Evolutionary conservation across 2,797 vertebrate genomes (phyloP), one percentile per base, ranked within the genome.

Genomic region (Synaphobranchus kaupii): DNA sequence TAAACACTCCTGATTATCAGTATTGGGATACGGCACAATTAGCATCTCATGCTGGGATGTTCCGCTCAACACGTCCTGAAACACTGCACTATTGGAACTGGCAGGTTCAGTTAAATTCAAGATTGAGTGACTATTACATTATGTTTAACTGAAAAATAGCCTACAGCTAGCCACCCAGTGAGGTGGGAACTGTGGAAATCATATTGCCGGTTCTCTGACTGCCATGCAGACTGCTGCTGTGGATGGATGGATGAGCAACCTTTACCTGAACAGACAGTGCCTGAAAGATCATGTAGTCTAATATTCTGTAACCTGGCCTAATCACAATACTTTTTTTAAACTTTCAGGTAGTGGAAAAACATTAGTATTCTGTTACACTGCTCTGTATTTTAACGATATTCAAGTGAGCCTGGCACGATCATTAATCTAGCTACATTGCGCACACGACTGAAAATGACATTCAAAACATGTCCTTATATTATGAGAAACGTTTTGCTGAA

Each of bases 381-480:
- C 68, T 71, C 28, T 34, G 28, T 12, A 71, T 71, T 13, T 12
- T 15, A 71, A 34, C 68, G 34, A 71, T 71, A 31, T 34, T 34
- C 28, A 13, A 31, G 28, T 28, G 7, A n/a, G 63, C 63, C 63
- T 68, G 63, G 28, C 68, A 71, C 28, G 17, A 31, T 71, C n/a
- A 71, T 1, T 10, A 3, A 71, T 71, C 28, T 15, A 28, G 8
- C 68, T 71, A 71, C n/a, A 22, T 28, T 71, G 68, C 4, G 68
- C 66, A 34, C 28, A 31, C 2, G 10, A 71, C n/a, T 34, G 15
- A 28, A 28, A 71, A 71, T 71, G 28, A 71, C 68, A 71, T 71
- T 71, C 68, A 31, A 71, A 71, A 20, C 28, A 71, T 71, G 68
- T 71, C 68, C 68, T 71, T 71, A 28, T 71, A 71, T 71, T 31